phyloP scores from a whole-genome alignment of 2,888 invertebrate genomes.

The Microplitis manilae region DNA sequence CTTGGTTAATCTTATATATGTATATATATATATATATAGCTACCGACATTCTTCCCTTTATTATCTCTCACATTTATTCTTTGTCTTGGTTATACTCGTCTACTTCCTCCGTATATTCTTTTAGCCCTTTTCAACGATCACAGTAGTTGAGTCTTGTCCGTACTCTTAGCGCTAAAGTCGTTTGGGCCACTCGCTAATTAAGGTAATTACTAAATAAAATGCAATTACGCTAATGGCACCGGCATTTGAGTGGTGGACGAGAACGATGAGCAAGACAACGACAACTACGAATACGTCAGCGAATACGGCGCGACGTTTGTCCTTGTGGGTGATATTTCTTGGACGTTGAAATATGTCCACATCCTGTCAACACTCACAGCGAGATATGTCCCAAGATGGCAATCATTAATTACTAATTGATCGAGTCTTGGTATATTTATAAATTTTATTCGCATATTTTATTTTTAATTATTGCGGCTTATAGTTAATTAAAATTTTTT shows the following conservation, averaged over 20 bases:
- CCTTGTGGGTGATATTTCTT: slow-evolving; percentile 1
- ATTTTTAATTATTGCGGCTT: not conserved
- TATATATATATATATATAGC: not conserved
- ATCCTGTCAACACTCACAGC: not conserved
- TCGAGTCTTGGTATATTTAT: not conserved
- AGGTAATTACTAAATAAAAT: slow-evolving; percentile 72
- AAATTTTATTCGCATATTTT: not conserved
- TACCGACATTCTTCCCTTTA: slow-evolving; percentile 5
- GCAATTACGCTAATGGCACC: slow-evolving; percentile 70
- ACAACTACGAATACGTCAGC: not conserved
- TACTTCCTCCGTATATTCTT: slow-evolving; percentile 50
- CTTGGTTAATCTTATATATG: slow-evolving; percentile 43
- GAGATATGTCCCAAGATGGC: not conserved
- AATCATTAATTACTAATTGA: not conserved
- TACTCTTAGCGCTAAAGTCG: slow-evolving; percentile 44
- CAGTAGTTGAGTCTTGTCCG: slow-evolving; percentile 13
- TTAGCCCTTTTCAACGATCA: slow-evolving; percentile 5
- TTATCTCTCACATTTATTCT: slow-evolving; percentile 46
- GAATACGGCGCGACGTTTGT: not conserved
- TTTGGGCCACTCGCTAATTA: slow-evolving; percentile 68
- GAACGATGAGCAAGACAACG: slow-evolving; percentile 25
- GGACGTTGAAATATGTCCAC: not conserved
- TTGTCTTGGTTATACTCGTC: slow-evolving; percentile 54
- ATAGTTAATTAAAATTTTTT: slow-evolving; percentile 6
- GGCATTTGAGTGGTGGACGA: slow-evolving; percentile 44